phyloP scores from a whole-genome alignment of 1,140 invertebrate species.

The Trichonephila inaurata region DNA sequence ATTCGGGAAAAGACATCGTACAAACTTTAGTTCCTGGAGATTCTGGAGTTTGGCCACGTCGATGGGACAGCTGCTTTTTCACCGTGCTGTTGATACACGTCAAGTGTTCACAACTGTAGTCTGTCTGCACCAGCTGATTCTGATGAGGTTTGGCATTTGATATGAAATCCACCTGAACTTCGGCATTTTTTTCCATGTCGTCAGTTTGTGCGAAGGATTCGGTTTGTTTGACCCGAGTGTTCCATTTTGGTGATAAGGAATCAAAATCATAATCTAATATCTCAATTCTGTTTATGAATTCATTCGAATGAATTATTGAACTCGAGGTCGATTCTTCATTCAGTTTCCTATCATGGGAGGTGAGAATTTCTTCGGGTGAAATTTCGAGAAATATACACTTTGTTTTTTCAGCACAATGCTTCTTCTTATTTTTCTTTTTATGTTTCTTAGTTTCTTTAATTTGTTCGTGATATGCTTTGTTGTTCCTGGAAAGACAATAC shows the following conservation, averaged over 20 bases:
- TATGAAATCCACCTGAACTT: neutral
- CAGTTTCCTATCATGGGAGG: neutral
- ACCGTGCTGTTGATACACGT: neutral
- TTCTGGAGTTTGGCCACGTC: too few species aligned
- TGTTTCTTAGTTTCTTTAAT: neutral
- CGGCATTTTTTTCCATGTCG: neutral
- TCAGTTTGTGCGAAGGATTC: neutral
- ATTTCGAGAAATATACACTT: neutral
- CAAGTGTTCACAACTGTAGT: neutral
- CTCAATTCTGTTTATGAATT: neutral
- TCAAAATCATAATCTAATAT: neutral
- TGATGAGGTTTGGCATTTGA: neutral
- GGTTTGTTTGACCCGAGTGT: too few species aligned
- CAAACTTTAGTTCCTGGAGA: neutral
- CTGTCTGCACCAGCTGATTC: neutral
- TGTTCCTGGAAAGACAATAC: too few species aligned
- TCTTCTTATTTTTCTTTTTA: neutral
- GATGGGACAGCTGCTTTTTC: neutral
- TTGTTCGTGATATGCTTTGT: too few species aligned
- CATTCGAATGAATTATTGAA: neutral
- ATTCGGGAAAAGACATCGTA: neutral
- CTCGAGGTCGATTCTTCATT: neutral
- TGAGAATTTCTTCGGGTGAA: neutral
- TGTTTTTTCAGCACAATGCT: neutral
- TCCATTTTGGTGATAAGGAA: neutral